Conservation (phyloP, 64 coral and sea anemone genomes). For the Pocillopora damicornis region DNA sequence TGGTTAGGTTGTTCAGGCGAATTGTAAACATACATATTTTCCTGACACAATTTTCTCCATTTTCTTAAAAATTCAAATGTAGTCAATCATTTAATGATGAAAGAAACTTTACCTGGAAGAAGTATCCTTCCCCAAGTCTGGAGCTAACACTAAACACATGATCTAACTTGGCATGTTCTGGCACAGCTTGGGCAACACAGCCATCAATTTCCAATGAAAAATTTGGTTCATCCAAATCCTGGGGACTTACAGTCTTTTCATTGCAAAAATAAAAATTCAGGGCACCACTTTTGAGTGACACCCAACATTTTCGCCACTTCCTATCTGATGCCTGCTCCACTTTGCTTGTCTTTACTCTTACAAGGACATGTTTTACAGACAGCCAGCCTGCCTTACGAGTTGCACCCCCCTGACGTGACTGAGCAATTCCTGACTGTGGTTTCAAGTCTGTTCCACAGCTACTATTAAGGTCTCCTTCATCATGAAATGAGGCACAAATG, state of each 20-base stretch:
- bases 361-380: constrained; percentile 77
- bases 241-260: constrained; percentile 93
- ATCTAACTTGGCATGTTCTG: constrained; percentile 96
- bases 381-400: constrained; percentile 92
- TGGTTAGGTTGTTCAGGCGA: no score
- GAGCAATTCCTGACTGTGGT: constrained; percentile 78
- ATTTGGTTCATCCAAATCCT: constrained; percentile 80
- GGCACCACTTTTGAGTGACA: constrained; percentile 70
- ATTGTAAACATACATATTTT: no score
- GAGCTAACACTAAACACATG: constrained; percentile 96
- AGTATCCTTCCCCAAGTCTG: constrained; percentile 93
- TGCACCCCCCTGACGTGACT: constrained; percentile 82
- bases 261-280: constrained; percentile 95
- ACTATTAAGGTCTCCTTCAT: constrained; percentile 63
- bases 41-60: not conserved
- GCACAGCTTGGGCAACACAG: constrained; percentile 91
- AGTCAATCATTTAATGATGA: not conserved
- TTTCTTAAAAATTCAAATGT: not conserved
- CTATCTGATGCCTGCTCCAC: constrained; percentile 83
- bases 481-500: constrained; percentile 54
- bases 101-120: constrained; percentile 65
- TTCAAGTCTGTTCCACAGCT: constrained; percentile 83
- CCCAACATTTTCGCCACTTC: constrained; percentile 98
- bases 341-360: constrained; percentile 75
- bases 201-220: constrained; percentile 82